Conservation (phyloP, 2,888 invertebrate genomes). For the Loripinus fragilis region DNA sequence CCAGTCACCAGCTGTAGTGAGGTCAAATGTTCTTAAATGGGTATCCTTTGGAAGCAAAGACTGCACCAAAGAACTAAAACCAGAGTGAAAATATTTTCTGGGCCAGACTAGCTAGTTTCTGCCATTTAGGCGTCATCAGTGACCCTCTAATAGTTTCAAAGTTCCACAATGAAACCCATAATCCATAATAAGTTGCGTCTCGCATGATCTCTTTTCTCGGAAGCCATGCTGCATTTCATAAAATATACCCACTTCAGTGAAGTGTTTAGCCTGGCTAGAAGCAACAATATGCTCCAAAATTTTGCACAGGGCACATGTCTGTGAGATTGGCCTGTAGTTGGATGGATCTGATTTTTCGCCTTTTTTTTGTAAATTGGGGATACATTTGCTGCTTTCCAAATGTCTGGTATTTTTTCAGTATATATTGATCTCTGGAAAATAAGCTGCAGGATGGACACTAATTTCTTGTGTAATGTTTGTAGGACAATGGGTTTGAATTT, state of each 20-base stretch:
- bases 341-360: not conserved
- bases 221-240: not conserved
- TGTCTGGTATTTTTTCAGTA: not conserved
- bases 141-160: no score
- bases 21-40: no score
- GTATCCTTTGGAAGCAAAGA: no score
- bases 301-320: not conserved
- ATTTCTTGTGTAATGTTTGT: no score
- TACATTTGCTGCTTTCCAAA: not conserved
- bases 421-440: not conserved
- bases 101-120: no score
- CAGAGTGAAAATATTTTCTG: no score
- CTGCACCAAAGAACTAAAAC: no score
- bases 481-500: no score
- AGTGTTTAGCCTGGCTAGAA: not conserved
- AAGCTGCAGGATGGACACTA: no score
- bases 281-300: not conserved
- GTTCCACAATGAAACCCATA: no score
- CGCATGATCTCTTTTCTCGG: not conserved
- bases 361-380: not conserved
- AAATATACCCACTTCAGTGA: not conserved
- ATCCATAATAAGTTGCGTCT: not conserved
- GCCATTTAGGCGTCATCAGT: no score
- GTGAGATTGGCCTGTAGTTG: not conserved
- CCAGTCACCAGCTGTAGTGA: no score